Evolutionary conservation across 2,113 vertebrate genomes (phyloP), one percentile per base, ranked within the genome.

Genomic region (Corythoichthys haematopterus): DNA sequence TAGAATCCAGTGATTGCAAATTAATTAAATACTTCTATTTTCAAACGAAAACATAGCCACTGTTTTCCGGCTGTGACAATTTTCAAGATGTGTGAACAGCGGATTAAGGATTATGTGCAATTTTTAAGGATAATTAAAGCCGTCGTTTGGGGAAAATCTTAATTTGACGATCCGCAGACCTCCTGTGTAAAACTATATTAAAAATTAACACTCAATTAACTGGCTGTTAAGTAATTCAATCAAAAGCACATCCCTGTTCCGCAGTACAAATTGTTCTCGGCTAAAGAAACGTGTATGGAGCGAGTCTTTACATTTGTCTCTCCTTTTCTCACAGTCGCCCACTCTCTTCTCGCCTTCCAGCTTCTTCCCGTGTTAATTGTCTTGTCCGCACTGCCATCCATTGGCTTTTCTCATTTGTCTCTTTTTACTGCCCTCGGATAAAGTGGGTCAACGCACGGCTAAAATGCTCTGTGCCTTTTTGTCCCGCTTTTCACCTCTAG

Each of bases 341-440:
- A 61, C 58, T 61, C 38, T 2, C 10, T 40, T 58, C 61, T 53
- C 8, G 4, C 51, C 62, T 52, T 50, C 45, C 45, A 55, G 55
- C 67, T 76, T 45, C 40, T 45, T 38, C 43, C 40, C 72, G 38
- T 76, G 71, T 77, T 81, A 77, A 81, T 66, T 64, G 74, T 85
- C 67, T 78, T 46, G 62, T 64, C 43, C 68, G 48, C 36, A 45
- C 28, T 16, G 50, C 64, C 66, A 71, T 50, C 58, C 62, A 63
- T 69, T 48, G 40, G 56, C 36, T 60, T 81, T 47, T 53, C 57
- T 75, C 57, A 80, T 80, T 78, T 74, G 81, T 68, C 45, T 78
- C 60, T 35, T 33, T 71, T 56, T 56, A 56, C 55, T 56, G 55
- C 66, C 46, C 28, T 75, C 33, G 10, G 66, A 46, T 71, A 59